phyloP scores from a whole-genome alignment of 2,797 vertebrate species.

The Podarcis siculus region DNA sequence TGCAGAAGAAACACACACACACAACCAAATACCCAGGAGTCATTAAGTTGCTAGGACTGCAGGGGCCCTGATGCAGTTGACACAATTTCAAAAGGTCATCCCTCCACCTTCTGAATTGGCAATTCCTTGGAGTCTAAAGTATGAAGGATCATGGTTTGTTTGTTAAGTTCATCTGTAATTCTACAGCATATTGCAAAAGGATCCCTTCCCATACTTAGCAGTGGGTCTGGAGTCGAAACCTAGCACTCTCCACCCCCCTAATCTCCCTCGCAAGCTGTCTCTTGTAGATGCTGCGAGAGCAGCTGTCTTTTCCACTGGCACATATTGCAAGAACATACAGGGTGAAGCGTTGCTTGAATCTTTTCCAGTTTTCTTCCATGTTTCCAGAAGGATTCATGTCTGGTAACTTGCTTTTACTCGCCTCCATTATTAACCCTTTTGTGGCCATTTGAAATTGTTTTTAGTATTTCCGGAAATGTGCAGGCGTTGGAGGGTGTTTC shows the following conservation, averaged over 20 bases:
- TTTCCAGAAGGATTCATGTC: background rate
- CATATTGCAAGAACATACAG: background rate
- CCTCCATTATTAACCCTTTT: background rate
- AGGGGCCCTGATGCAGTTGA: background rate
- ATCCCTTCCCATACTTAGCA: background rate
- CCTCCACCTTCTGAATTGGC: background rate
- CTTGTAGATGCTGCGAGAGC: background rate
- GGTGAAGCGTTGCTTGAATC: background rate
- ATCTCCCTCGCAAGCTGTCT: background rate
- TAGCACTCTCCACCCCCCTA: background rate
- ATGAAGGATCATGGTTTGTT: background rate
- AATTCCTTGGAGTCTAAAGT: background rate
- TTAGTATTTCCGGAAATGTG: background rate
- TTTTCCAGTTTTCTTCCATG: background rate
- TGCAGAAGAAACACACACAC: background rate
- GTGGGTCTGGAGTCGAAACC: background rate
- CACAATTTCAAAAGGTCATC: background rate
- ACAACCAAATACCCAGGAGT: background rate
- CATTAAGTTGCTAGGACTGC: background rate
- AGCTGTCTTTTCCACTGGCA: background rate
- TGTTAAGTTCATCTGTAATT: background rate
- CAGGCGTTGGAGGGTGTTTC: background rate
- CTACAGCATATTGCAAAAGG: background rate
- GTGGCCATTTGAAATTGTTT: background rate
- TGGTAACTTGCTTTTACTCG: background rate